phyloP scores from a whole-genome alignment of 2,888 invertebrate genomes.

The Heliconius charithonia region DNA sequence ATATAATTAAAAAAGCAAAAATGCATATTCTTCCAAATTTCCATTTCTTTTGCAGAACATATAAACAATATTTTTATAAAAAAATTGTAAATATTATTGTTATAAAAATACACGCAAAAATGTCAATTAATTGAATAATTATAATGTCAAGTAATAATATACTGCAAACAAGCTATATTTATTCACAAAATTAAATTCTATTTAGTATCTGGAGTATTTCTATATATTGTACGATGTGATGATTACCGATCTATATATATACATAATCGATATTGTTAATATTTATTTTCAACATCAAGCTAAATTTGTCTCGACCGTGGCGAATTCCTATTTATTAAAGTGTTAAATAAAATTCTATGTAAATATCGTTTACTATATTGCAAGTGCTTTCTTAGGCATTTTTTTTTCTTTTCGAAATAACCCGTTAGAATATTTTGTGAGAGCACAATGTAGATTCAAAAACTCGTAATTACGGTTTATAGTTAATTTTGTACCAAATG shows the following conservation, averaged over 20 bases:
- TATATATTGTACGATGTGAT: background rate
- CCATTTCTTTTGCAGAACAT: background rate
- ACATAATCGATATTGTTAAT: background rate
- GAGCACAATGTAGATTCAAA: conserved; percentile 38
- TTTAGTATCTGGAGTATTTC: background rate
- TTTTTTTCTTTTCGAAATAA: conserved; percentile 28
- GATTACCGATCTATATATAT: background rate
- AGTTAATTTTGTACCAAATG: conserved; percentile 36
- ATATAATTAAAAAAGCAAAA: no score
- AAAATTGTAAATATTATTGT: no score
- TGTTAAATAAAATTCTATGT: conserved; percentile 54
- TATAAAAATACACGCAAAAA: no score
- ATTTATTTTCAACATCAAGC: background rate
- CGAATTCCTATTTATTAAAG: conserved; percentile 47
- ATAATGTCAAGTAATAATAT: no score
- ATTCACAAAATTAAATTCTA: no score
- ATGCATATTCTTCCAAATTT: no score
- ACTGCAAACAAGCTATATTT: no score
- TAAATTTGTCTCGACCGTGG: conserved; percentile 27
- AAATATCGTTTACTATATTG: conserved; percentile 66
- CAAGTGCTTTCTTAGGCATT: conserved; percentile 51
- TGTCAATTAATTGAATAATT: no score
- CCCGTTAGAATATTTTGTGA: conserved; percentile 14
- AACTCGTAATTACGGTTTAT: conserved; percentile 6
- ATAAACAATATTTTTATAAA: background rate